Base-by-base conservation (phyloP, 2,888 invertebrate genomes). In the Hipparchia sbordonii region DNA sequence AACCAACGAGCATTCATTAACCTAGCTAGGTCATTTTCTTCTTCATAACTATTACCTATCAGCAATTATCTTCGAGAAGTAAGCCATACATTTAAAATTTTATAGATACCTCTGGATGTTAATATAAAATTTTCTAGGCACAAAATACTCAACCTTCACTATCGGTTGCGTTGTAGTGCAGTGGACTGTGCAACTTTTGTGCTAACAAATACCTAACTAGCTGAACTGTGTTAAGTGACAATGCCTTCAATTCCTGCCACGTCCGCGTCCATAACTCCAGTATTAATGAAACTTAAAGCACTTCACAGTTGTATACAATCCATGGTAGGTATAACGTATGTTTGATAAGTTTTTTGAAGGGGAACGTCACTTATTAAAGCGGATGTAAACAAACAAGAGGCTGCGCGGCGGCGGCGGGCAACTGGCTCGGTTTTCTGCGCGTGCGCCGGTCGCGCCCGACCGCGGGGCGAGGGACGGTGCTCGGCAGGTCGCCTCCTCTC, bases 371-470 rank as follows among this genome's bases (percentile, higher is more conserved):
- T 61, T 72, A 73, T 57, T 72, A 74, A 69, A 74, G 68, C 67
- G 70, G 71, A 74, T 75, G 91, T 92, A 91, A 93, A 93, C 91
- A 93, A 93, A 88, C 88, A 87, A 89, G 91, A 93, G 93, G 92
- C 92, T 92, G 91, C 89, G 89, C 91, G 90, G 88, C 89, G 88
- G 89, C 91, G 90, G 88, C 89, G 87, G 83, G 85, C 91, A 88
- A 92, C 93, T 92, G 92, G 90, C 89, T 88, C 81, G 84, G 83
- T 82, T 87, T 84, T 85, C 82, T 90, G 92, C 92, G 92, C 91
- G 88, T 85, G 90, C 92, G 90, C 87, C 88, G 88, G 85, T 82
- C 82, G 84, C 77, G 79, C 79, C 80, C 75, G 78, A 77, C 81
- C 79, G 82, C 82, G 75, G 82, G 81, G 81, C 80, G 74, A 76